Percentiles rank a stretch among this genome's conserved stretches.
Conservation (phyloP, 2,113 vertebrate genomes). For the Clinocottus analis region DNA sequence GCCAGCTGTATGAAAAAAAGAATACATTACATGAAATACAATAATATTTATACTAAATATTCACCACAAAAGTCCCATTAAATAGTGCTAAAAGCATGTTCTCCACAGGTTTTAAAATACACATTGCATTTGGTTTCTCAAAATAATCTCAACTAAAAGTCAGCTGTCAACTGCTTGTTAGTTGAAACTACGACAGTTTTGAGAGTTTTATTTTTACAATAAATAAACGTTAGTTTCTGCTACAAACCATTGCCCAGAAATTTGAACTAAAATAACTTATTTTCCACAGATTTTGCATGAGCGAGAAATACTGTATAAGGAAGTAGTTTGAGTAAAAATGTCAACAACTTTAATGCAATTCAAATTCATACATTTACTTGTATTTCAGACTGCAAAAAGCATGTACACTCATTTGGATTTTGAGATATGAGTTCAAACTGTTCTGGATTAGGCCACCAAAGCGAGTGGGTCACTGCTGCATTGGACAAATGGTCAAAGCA, state of each 20-base stretch:
- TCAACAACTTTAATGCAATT: neutral
- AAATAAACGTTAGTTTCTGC: too few relatives aligned
- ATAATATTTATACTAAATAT: neutral
- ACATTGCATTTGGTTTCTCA: neutral
- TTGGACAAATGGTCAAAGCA: neutral
- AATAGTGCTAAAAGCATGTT: neutral
- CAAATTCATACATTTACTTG: neutral
- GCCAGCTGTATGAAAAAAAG: slow-evolving; percentile 71
- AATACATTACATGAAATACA: neutral
- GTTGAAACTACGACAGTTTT: neutral
- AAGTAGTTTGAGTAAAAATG: neutral
- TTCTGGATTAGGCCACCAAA: neutral
- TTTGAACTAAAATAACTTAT: neutral
- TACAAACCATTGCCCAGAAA: too few relatives aligned
- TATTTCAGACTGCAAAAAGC: neutral
- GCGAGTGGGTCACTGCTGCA: neutral
- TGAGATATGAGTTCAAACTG: neutral
- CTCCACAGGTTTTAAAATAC: neutral
- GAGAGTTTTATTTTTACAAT: too few relatives aligned
- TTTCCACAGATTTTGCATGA: neutral
- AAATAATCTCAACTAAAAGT: neutral
- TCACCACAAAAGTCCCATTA: neutral
- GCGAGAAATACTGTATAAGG: neutral
- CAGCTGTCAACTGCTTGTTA: too few relatives aligned
- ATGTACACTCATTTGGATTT: neutral